Evolutionary conservation across 1,140 invertebrate genomes (phyloP).

Genomic region (Tachypleus tridentatus): DNA sequence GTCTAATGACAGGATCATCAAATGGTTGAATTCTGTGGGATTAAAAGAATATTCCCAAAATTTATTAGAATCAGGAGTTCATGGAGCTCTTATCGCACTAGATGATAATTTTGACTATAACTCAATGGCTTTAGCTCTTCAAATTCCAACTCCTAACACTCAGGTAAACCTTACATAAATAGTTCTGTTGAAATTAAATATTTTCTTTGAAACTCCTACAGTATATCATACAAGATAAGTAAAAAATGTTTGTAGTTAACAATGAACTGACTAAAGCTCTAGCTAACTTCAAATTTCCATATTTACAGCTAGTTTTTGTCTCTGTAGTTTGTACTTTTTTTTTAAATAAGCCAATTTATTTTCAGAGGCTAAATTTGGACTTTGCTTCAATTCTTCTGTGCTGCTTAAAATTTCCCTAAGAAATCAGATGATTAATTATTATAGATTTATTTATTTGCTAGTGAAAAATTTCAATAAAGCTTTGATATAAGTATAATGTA

Average conservation of each 20-base stretch:
- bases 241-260: too few relatives aligned
- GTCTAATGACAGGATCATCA: slow-evolving; percentile 95
- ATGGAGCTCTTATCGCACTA: slow-evolving; percentile 90
- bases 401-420: too few relatives aligned
- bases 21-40: slow-evolving; percentile 87
- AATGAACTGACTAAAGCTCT: too few relatives aligned
- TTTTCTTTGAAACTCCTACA: too few relatives aligned
- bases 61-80: slow-evolving; percentile 92
- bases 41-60: slow-evolving; percentile 96
- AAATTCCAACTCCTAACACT: slow-evolving; percentile 94
- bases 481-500: too few relatives aligned
- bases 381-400: too few relatives aligned
- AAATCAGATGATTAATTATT: too few relatives aligned
- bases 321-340: slow-evolving; percentile 1
- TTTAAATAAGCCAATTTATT: slow-evolving; percentile 8
- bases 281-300: neutral
- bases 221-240: too few relatives aligned
- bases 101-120: slow-evolving; percentile 96
- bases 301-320: neutral
- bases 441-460: too few relatives aligned
- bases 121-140: slow-evolving; percentile 86
- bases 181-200: too few relatives aligned
- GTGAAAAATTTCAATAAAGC: too few relatives aligned
- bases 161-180: slow-evolving; percentile 6
- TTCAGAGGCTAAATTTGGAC: too few relatives aligned